phyloP scores from a whole-genome alignment of 2,888 invertebrate species.

The Ryuthela nishihirai region DNA sequence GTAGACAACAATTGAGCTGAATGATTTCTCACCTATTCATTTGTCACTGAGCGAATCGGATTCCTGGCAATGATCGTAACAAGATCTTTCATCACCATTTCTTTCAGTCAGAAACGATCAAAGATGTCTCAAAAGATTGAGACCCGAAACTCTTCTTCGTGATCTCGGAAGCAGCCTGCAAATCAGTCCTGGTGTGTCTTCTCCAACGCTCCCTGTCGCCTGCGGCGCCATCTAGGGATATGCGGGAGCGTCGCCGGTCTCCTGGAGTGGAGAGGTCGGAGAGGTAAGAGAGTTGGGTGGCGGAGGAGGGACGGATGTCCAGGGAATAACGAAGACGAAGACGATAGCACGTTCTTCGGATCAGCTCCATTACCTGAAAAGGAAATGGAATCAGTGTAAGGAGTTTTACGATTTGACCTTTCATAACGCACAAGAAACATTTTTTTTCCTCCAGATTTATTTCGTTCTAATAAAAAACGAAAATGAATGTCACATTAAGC shows the following conservation, averaged over 20 bases:
- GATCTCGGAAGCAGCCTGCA: constrained; percentile 1
- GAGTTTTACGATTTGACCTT: no score
- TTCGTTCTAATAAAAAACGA: no score
- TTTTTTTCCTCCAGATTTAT: no score
- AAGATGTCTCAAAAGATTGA: constrained; percentile 13
- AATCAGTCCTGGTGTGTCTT: constrained; percentile 10
- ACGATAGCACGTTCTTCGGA: constrained; percentile 24
- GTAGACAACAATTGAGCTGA: no score
- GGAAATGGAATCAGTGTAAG: no score
- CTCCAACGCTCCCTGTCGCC: constrained; percentile 6
- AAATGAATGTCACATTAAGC: no score
- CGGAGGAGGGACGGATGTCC: constrained; percentile 22
- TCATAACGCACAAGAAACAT: no score
- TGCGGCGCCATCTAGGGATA: constrained; percentile 9
- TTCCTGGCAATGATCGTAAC: no score
- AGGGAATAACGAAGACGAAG: constrained; percentile 19
- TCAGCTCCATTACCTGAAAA: constrained; percentile 25
- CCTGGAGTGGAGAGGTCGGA: no score
- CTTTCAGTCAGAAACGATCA: constrained; percentile 14
- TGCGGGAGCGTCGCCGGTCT: constrained; percentile 17
- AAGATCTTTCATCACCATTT: no score
- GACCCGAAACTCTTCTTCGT: neutral
- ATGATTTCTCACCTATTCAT: no score
- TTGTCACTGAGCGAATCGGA: no score
- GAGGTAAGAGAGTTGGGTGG: constrained; percentile 22